A percentile compares a stretch with the other conserved stretches of the same genome.
These are phyloP conservation scores for Falco novaeseelandiae DNA, from an alignment of 2,797 vertebrate genomes.

Conservation along the genomic window DNA sequence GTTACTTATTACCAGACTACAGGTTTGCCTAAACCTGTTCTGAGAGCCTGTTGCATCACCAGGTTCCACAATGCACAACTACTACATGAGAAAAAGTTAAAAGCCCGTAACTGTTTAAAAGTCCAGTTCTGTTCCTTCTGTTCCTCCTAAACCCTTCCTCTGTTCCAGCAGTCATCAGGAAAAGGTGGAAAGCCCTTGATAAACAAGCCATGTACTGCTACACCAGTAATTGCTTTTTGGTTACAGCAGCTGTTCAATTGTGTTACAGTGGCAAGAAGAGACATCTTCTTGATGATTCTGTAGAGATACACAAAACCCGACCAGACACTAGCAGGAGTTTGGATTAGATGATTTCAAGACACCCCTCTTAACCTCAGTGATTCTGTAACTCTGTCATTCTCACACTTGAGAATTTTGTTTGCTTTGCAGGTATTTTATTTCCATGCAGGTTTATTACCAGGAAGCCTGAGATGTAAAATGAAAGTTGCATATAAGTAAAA, in stretches of 20 bases:
- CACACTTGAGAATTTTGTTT: not conserved
- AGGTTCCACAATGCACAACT: not conserved
- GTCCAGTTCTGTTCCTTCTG: not conserved
- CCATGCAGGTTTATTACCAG: not conserved
- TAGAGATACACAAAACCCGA: not conserved
- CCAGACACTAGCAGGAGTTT: not conserved
- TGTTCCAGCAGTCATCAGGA: not conserved
- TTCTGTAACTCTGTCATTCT: not conserved
- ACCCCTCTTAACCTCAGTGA: not conserved
- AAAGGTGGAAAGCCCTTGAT: not conserved
- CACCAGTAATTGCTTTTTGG: not conserved
- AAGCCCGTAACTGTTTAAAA: not conserved
- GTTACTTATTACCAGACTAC: not conserved
- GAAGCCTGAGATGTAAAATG: not conserved
- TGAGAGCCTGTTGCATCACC: not conserved
- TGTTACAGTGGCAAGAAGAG: not conserved
- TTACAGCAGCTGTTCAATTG: rapidly evolving
- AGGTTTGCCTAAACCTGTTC: not conserved
- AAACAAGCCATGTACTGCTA: not conserved
- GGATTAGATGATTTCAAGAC: not conserved
- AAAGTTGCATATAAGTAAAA: not conserved
- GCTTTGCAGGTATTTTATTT: not conserved
- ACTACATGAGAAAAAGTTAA: not conserved
- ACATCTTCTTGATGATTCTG: not conserved
- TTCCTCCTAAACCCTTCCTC: not conserved